Percentiles rank a stretch among this genome's conserved stretches.
These are phyloP conservation scores for Callospermophilus lateralis DNA, from an alignment of 2,113 vertebrate species.

Conservation along the genomic window DNA sequence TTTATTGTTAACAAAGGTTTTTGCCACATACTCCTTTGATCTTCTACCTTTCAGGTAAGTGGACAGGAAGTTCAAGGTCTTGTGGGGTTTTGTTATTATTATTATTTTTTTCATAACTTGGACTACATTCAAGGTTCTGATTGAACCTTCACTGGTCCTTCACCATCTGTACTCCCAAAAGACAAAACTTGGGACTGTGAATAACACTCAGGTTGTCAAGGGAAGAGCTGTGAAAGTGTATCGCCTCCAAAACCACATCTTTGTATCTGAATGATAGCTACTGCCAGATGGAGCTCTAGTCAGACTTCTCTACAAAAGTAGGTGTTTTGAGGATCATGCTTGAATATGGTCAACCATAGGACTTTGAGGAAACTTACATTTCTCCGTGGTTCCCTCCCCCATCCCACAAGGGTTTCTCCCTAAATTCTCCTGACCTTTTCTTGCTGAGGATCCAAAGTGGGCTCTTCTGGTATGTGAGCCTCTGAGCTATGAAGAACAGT, in stretches of 20 bases:
- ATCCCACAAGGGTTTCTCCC: not conserved
- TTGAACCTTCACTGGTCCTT: not conserved
- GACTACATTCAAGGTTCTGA: not conserved
- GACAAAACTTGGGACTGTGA: slow-evolving; percentile 18
- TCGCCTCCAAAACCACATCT: not conserved
- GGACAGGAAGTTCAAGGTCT: not conserved
- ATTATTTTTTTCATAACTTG: not conserved
- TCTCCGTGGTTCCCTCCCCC: not conserved
- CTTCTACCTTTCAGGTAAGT: not conserved
- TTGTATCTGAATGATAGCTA: not conserved
- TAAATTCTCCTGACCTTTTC: not conserved
- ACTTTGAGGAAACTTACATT: not conserved
- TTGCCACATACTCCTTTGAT: not conserved
- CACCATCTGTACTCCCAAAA: not conserved
- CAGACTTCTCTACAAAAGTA: not conserved
- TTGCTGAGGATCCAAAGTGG: not conserved
- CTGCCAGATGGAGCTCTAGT: not conserved
- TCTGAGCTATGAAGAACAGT: not conserved
- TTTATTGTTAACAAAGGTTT: not conserved
- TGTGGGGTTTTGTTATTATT: not conserved
- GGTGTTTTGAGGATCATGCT: not conserved
- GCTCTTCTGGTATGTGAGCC: not conserved
- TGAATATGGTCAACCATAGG: not conserved
- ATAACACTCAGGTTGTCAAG: not conserved
- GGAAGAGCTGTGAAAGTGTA: not conserved